Evolutionary conservation across 2,113 vertebrate genomes (phyloP), one percentile per base, ranked within the genome.

Genomic region (Macrotus californicus): DNA sequence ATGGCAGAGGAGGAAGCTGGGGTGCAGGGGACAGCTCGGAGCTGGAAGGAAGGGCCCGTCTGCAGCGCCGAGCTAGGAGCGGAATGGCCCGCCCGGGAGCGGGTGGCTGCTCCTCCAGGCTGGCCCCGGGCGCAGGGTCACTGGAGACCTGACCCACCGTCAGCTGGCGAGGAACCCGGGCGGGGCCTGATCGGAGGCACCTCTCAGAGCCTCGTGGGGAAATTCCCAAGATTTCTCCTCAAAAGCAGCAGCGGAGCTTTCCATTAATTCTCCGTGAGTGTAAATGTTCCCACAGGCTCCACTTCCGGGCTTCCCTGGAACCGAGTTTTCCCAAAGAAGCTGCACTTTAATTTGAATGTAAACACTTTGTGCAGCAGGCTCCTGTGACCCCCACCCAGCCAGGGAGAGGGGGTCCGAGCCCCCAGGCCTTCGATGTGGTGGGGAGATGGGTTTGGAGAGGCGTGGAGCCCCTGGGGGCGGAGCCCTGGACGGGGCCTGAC

Each of bases 201-300:
- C 39, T 46, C 43, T 39, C 48, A 22, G 84, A 48, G 56, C 73
- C 88, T 94, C 54, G 18, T 84, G 92, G 87, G 93, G 87, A 96
- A 96, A 72, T 85, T 96, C 97, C 96, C 96, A 94, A 91, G 61
- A 19, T 39, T 29, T 92, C n/a, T 46, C 81, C 64, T 41, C 1
- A 66, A 67, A 94, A 14, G 77, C 0, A 3, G 96, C 93, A 93
- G n/a, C 96, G 94, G 83, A 96, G 88, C 92, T 97, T 98, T 96
- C 97, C 95, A 96, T 98, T 97, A 98, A 97, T 98, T 98, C 97
- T 97, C 97, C 64, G 7, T 97, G 97, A 98, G 96, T 97, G 89
- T 96, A 97, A 98, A 97, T 92, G 97, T 93, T 98, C 97, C 98
- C 98, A 92, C 2, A 81, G 97, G 96, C 96, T 94, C 97, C 97